Evolutionary conservation across 1,140 invertebrate genomes (phyloP), one percentile per base, ranked within the genome.

Genomic region (Halyomorpha halys): DNA sequence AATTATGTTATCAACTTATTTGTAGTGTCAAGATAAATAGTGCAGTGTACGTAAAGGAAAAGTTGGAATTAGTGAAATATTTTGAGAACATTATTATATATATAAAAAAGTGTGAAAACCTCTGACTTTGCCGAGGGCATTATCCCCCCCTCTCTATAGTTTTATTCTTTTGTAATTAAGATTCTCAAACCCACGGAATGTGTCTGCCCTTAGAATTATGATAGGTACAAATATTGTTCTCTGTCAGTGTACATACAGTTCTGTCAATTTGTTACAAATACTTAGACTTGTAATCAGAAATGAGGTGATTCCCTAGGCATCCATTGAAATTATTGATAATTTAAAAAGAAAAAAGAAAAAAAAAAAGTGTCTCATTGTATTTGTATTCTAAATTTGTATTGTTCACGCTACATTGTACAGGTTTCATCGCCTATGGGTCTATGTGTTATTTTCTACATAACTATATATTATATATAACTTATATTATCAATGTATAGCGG

Each of bases 401-500:
- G 23, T 56, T 56, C 53, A 56, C 53, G 23, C 23, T 25, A 25
- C 23, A 56, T 6, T 63, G 61, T 62, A 56, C 63, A 64, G 51
- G 53, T 64, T 64, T 60, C 27, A 64, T 45, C 25, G 56, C 49
- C 34, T 18, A 25, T 44, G 63, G 39, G 23, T 64, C 49, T 60
- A 60, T 60, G 30, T 44, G 63, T 64, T 65, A 65, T 65, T 65
- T 65, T 65, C 64, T 65, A 65, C 64, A 65, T 62, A 60, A 59
- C 15, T 64, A 64, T 59, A 59, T 25, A 64, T 63, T 59, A 47
- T 59, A 60, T 49, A 65, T 65, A 65, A 65, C 60, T 56, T 61
- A 61, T 59, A 65, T 62, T 56, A 51, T 63, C 25, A 61, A 62
- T 65, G 64, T 65, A 65, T 65, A 65, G 64, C 59, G 49, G 44